A percentile compares a stretch with the other conserved stretches of the same genome.
Conservation (phyloP, 2,113 vertebrate species). For the Reinhardtius hippoglossoides region DNA sequence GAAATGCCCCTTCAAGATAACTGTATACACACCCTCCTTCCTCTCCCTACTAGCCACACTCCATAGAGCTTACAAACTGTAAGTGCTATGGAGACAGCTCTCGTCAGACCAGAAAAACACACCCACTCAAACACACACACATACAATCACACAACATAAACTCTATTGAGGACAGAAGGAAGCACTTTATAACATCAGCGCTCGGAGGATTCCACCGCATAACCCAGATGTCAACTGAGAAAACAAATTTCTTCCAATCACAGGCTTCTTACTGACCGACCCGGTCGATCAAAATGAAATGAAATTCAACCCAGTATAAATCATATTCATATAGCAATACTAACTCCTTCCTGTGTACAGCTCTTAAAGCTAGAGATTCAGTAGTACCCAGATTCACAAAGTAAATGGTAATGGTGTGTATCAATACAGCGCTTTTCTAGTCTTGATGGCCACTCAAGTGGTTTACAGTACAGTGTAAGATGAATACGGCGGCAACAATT, state of each 20-base stretch:
- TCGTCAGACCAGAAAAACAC: neutral
- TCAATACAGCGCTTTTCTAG: no score
- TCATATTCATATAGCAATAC: neutral
- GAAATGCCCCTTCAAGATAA: slow-evolving; percentile 39
- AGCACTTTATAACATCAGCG: neutral
- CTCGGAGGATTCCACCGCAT: neutral
- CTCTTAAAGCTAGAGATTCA: no score
- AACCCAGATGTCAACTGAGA: neutral
- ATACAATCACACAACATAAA: slow-evolving; percentile 4
- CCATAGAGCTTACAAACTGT: neutral
- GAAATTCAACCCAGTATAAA: neutral
- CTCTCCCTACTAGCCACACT: neutral
- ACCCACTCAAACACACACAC: neutral
- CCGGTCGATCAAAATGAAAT: no score
- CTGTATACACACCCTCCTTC: neutral
- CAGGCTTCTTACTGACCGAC: neutral
- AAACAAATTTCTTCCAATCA: neutral
- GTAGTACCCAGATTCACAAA: no score
- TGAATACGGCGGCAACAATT: no score
- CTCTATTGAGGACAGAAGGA: slow-evolving; percentile 63
- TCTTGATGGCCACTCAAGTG: no score
- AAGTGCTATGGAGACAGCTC: neutral
- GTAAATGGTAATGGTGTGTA: no score
- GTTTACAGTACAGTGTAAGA: no score
- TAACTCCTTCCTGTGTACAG: no score